Evolutionary conservation across 2,888 invertebrate genomes (phyloP), one percentile per base, ranked within the genome.

Genomic region (Drosophila melanosoma): DNA sequence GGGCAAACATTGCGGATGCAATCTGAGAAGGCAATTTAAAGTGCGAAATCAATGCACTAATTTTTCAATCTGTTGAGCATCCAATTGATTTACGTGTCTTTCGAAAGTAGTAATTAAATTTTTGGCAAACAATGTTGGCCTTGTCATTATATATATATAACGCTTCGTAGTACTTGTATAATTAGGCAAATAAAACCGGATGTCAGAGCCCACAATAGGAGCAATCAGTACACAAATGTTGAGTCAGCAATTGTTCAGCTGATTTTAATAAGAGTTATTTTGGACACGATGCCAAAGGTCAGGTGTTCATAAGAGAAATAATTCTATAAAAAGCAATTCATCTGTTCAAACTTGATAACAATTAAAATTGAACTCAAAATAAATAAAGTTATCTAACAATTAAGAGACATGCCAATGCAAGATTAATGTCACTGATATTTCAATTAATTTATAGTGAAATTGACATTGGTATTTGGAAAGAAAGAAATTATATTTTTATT

Each of bases 341-440:
- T 65, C 67, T 54, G 52, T n/a, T 29, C 0, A 29, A 29, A 29
- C 6, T 29, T 29, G 29, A 29, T 29, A 29, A 49, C 35, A 73
- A 64, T 73, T 61, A 32, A 23, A 66, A 69, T 61, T 65, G 54
- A 57, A 66, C 53, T 64, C 63, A 33, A 69, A 67, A 59, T 69
- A 79, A 84, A 82, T 84, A 59, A 69, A 69, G 29, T 69, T 70
- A 87, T 66, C 69, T 83, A 69, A 81, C 53, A 68, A 52, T 64
- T 52, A 73, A 52, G 32, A 58, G 74, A 36, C 83, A 84, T 83
- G 87, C 82, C 76, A 76, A 76, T 87, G 70, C 54, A 53, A 79
- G 69, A 62, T 69, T 53, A 68, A 71, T 78, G 75, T 69, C 79
- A 64, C 74, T 74, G 64, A 75, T 71, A 76, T 79, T 62, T 29